phyloP scores from a whole-genome alignment of 2,113 vertebrate species.

The Narcine bancroftii region DNA sequence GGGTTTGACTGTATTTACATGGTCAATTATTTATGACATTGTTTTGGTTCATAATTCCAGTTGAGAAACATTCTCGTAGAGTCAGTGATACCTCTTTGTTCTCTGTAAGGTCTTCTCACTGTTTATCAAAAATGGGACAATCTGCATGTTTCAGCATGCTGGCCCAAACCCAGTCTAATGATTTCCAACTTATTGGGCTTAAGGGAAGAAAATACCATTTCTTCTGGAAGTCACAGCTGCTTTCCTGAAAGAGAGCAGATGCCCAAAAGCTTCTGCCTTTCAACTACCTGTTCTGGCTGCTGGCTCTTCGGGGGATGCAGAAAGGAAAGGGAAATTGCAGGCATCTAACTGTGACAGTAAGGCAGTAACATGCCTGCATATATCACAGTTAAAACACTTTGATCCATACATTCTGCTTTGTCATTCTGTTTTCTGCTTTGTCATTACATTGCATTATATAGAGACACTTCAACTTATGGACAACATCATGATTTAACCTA shows the following conservation, averaged over 20 bases:
- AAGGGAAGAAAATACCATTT: conserved; percentile 72
- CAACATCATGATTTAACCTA: neutral
- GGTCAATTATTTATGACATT: neutral
- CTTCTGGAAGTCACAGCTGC: conserved; percentile 78
- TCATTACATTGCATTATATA: neutral
- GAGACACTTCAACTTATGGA: neutral
- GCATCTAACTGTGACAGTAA: conserved; percentile 53
- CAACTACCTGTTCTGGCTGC: conserved; percentile 72
- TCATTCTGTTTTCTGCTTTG: conserved; percentile 20
- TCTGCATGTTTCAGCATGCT: conserved; percentile 51
- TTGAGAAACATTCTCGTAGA: conserved; percentile 56
- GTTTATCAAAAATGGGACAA: conserved; percentile 61
- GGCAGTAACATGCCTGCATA: neutral
- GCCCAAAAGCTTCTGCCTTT: conserved; percentile 58
- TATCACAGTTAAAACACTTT: conserved; percentile 23
- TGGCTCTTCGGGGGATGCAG: conserved; percentile 43
- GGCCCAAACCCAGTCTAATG: conserved; percentile 67
- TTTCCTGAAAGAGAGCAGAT: conserved; percentile 67
- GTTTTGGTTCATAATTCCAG: conserved; percentile 49
- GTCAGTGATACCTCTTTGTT: conserved; percentile 55
- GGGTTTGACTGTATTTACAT: too few relatives aligned
- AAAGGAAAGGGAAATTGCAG: conserved; percentile 47
- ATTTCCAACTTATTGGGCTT: conserved; percentile 62
- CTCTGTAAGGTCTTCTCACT: conserved; percentile 56
- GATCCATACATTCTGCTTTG: neutral